Percentiles rank a stretch among this genome's conserved stretches.
These are phyloP conservation scores for Cirrhinus molitorella DNA, from an alignment of 2,797 vertebrate genomes.

Conservation along the genomic window DNA sequence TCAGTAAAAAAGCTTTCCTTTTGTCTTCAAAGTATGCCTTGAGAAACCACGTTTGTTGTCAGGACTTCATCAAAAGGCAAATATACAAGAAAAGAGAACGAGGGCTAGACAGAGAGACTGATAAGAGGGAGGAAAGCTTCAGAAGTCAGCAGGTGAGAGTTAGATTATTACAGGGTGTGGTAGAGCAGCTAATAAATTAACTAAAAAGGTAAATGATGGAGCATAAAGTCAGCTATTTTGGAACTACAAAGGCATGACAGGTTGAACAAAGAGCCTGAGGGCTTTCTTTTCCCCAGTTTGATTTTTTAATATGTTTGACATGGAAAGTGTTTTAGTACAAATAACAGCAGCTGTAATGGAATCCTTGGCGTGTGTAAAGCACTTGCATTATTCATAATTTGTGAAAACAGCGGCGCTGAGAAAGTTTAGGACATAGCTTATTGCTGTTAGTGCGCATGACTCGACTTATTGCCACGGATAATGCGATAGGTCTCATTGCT, in stretches of 20 bases:
- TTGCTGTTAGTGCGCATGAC: slow-evolving; percentile 67
- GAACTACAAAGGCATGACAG: slow-evolving; percentile 92
- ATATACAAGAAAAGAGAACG: slow-evolving; percentile 55
- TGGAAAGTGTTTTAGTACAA: slow-evolving; percentile 95
- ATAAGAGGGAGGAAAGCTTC: slow-evolving; percentile 64
- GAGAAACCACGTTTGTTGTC: slow-evolving; percentile 65
- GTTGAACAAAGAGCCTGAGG: slow-evolving; percentile 92
- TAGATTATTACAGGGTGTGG: slow-evolving; percentile 85
- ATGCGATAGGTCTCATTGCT: slow-evolving; percentile 54
- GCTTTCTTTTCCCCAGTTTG: slow-evolving; percentile 87
- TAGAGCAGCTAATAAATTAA: slow-evolving; percentile 89
- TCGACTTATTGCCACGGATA: slow-evolving; percentile 37
- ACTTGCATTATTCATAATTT: slow-evolving; percentile 95
- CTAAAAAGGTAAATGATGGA: slow-evolving; percentile 82
- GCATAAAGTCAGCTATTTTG: slow-evolving; percentile 84
- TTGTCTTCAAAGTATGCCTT: slow-evolving; percentile 62
- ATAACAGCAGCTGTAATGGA: slow-evolving; percentile 94
- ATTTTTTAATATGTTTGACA: slow-evolving; percentile 92
- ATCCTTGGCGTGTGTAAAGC: slow-evolving; percentile 83
- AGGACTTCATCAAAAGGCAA: slow-evolving; percentile 63
- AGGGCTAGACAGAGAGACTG: slow-evolving; percentile 68
- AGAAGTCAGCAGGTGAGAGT: slow-evolving; percentile 85
- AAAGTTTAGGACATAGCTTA: slow-evolving; percentile 73
- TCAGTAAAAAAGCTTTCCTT: slow-evolving; percentile 48
- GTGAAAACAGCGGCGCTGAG: slow-evolving; percentile 71